These are phyloP conservation scores for Metellina segmentata DNA, from an alignment of 2,888 invertebrate genomes.

Conservation along the genomic window DNA sequence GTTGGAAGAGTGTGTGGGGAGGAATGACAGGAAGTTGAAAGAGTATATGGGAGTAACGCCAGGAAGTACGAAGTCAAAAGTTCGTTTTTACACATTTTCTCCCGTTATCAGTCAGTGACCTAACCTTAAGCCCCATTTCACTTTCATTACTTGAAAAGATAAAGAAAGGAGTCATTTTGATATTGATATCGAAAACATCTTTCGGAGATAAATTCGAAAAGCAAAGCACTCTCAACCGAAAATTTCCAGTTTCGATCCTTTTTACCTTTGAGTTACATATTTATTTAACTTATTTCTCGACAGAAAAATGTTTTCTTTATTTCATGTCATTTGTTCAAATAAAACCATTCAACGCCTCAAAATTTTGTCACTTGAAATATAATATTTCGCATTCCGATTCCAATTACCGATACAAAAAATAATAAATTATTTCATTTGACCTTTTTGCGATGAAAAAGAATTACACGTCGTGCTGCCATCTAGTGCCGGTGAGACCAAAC, in stretches of 20 bases:
- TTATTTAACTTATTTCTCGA: not conserved
- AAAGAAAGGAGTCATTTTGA: not conserved
- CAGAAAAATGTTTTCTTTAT: not conserved
- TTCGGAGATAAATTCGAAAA: not conserved
- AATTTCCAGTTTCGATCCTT: too few species aligned
- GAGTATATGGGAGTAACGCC: not conserved
- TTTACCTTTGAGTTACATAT: not conserved
- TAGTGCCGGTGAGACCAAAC: too few species aligned
- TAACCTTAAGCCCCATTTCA: not conserved
- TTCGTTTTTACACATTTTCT: not conserved
- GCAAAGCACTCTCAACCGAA: not conserved
- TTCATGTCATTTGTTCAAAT: not conserved
- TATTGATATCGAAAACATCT: not conserved
- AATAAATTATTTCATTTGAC: too few species aligned
- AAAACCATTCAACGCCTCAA: not conserved
- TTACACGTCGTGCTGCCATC: too few species aligned
- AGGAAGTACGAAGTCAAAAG: not conserved
- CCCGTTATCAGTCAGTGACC: not conserved
- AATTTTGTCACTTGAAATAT: not conserved
- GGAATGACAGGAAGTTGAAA: too few species aligned
- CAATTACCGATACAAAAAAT: too few species aligned
- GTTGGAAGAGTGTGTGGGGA: not conserved
- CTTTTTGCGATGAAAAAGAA: too few species aligned
- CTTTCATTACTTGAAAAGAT: not conserved
- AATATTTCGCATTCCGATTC: too few species aligned